These are phyloP conservation scores for Galbula dea DNA, from an alignment of 2,113 vertebrate genomes.

Conservation along the genomic window DNA sequence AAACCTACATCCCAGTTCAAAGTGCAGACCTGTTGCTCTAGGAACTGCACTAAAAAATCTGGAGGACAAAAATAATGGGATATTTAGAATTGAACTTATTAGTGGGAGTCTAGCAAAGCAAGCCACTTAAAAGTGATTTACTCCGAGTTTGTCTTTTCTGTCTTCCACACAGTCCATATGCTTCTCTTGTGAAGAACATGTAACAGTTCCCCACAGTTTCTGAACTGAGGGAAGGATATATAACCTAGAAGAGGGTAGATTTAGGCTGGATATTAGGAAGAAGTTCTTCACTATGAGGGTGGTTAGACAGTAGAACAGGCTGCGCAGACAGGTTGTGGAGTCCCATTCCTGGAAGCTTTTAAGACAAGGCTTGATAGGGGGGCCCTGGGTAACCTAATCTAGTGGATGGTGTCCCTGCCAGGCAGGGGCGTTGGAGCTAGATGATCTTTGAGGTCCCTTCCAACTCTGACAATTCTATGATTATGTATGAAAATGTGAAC, in stretches of 20 bases:
- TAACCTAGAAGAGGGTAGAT: too few species aligned
- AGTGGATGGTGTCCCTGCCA: too few species aligned
- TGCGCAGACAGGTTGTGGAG: too few species aligned
- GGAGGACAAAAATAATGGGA: neutral
- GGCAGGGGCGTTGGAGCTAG: too few species aligned
- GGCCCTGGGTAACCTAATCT: too few species aligned
- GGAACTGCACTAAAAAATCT: slow-evolving; percentile 93
- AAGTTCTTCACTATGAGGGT: too few species aligned
- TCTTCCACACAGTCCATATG: neutral
- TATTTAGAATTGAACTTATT: neutral
- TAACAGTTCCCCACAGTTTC: neutral
- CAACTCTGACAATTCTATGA: too few species aligned
- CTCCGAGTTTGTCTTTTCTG: neutral
- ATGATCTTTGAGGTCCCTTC: too few species aligned
- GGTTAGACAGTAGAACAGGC: too few species aligned
- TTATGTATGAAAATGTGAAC: neutral
- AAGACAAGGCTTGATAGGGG: too few species aligned
- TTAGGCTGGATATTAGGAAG: too few species aligned
- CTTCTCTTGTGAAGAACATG: neutral
- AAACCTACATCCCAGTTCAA: slow-evolving; percentile 93
- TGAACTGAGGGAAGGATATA: neutral
- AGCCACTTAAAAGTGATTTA: neutral
- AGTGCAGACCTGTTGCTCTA: slow-evolving; percentile 92
- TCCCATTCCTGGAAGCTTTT: too few species aligned
- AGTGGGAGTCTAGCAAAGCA: neutral